Conservation (phyloP, 2,888 invertebrate genomes). For the Eurytoma californica region DNA sequence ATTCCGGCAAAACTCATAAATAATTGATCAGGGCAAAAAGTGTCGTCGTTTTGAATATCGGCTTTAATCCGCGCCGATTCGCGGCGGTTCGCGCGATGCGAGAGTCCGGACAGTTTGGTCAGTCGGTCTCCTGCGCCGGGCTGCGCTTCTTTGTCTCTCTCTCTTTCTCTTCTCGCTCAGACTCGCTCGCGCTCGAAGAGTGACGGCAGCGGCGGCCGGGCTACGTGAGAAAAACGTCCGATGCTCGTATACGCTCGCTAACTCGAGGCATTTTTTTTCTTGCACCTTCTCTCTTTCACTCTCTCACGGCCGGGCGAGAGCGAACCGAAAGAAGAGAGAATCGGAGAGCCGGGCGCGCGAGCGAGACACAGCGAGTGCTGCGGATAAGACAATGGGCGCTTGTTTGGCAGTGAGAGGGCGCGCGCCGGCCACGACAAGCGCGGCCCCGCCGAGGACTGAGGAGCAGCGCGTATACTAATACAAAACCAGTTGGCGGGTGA, state of each 20-base stretch:
- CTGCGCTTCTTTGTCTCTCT: slow-evolving; percentile 6
- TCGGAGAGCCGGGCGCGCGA: slow-evolving; percentile 14
- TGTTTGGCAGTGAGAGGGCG: slow-evolving; percentile 49
- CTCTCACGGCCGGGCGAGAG: slow-evolving; percentile 47
- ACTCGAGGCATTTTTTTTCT: slow-evolving; percentile 55
- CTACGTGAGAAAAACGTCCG: slow-evolving; percentile 54
- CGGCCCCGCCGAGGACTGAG: slow-evolving; percentile 31
- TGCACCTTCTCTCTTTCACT: slow-evolving; percentile 57
- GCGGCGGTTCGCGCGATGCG: too few relatives aligned
- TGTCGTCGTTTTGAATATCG: neutral
- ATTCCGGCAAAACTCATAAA: slow-evolving; percentile 12
- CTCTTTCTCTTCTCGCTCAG: slow-evolving; percentile 2
- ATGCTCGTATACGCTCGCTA: slow-evolving; percentile 52
- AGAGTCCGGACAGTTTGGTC: neutral
- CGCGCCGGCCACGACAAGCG: slow-evolving; percentile 40
- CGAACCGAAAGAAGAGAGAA: slow-evolving; percentile 19
- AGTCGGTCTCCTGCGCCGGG: neutral
- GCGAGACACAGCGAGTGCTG: neutral
- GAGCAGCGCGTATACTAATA: slow-evolving; percentile 66
- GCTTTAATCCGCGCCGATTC: slow-evolving; percentile 6
- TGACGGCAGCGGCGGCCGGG: slow-evolving; percentile 11
- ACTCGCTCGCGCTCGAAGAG: neutral
- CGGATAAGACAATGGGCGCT: slow-evolving; percentile 56
- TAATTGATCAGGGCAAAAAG: slow-evolving; percentile 25
- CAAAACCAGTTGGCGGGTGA: slow-evolving; percentile 75